These are phyloP conservation scores for Rotaria magnacalcarata DNA, from an alignment of 2,888 invertebrate species.

Conservation along the genomic window DNA sequence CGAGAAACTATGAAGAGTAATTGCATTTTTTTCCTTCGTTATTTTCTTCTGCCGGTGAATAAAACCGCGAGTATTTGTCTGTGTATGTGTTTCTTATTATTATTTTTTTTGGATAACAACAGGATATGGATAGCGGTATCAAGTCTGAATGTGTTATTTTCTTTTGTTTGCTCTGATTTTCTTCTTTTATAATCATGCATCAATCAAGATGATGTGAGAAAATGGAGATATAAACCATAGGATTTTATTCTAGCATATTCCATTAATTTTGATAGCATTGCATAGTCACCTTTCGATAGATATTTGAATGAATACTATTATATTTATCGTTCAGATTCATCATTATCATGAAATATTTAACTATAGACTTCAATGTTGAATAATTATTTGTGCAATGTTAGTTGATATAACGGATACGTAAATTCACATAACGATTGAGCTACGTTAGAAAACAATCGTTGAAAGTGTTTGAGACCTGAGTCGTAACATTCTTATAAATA, in stretches of 20 bases:
- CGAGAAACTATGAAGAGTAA: slow-evolving; percentile 20
- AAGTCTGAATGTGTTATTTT: not conserved
- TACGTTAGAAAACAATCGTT: no score
- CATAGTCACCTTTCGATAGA: no score
- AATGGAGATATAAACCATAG: not conserved
- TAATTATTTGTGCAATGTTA: no score
- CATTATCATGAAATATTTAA: no score
- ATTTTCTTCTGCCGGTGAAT: slow-evolving; percentile 4
- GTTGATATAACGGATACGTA: no score
- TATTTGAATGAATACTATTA: no score
- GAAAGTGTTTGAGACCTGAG: no score
- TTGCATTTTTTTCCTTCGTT: not conserved
- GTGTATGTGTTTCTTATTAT: not conserved
- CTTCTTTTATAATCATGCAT: not conserved
- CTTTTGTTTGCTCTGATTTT: not conserved
- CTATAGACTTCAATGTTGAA: no score
- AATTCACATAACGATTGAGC: no score
- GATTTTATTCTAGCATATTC: not conserved
- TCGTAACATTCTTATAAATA: no score
- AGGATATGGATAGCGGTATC: slow-evolving; percentile 6
- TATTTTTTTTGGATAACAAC: slow-evolving; percentile 20
- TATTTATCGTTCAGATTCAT: no score
- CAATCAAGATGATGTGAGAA: not conserved
- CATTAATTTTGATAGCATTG: not conserved
- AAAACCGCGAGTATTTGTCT: not conserved